Conservation (phyloP, 2,113 vertebrate species). For the Nibea albiflora region DNA sequence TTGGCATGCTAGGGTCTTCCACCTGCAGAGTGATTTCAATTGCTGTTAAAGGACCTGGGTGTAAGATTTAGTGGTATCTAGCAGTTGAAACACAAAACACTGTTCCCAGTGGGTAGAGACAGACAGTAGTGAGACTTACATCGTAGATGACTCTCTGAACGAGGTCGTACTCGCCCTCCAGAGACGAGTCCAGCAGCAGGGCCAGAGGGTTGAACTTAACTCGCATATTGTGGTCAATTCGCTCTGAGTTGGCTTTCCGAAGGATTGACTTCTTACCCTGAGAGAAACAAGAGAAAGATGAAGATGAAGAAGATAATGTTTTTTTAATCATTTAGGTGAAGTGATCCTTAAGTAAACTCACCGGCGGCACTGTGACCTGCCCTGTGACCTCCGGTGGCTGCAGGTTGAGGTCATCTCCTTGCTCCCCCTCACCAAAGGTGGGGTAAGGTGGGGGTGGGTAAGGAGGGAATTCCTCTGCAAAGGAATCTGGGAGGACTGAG, state of each 20-base stretch:
- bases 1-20: conserved; percentile 94
- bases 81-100: no score
- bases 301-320: background rate
- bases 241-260: conserved; percentile 87
- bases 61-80: no score
- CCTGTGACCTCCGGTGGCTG: conserved; percentile 90
- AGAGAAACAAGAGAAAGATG: background rate
- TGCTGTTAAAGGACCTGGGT: no score
- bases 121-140: conserved; percentile 75
- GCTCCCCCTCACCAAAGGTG: conserved; percentile 82
- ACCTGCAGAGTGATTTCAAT: conserved; percentile 81
- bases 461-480: conserved; percentile 91
- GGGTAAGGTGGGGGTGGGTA: conserved; percentile 94
- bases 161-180: conserved; percentile 97
- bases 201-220: conserved; percentile 96
- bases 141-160: conserved; percentile 98
- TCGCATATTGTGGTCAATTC: conserved; percentile 86
- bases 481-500: conserved; percentile 76
- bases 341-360: conserved; percentile 68
- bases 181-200: conserved; percentile 92
- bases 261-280: conserved; percentile 94
- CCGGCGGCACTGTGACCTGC: conserved; percentile 87
- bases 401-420: conserved; percentile 83
- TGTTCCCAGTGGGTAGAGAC: no score
- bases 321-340: background rate